Evolutionary conservation across 2,888 invertebrate species (phyloP).

Genomic region (Bimastos eiseni): DNA sequence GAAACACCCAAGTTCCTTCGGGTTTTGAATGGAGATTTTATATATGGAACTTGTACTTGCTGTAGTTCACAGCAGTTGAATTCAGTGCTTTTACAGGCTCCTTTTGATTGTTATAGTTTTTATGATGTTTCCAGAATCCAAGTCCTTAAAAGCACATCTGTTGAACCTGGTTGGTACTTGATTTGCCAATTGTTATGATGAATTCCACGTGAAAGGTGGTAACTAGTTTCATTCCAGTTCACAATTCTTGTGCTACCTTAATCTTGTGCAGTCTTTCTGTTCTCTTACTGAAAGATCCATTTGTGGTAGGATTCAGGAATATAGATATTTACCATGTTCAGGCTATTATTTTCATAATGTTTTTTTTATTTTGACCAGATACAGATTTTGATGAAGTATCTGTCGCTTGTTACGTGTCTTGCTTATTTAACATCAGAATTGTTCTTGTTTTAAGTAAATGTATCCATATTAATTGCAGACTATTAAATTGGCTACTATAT

Average conservation of each 20-base stretch:
- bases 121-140: neutral
- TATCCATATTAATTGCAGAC: neutral
- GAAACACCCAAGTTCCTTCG: neutral
- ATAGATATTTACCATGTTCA: neutral
- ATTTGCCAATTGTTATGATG: neutral
- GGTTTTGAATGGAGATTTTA: no score
- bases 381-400: neutral
- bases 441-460: neutral
- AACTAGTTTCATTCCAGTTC: neutral
- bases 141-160: neutral
- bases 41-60: neutral
- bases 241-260: neutral
- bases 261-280: neutral
- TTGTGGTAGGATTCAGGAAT: neutral
- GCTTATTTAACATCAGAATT: neutral
- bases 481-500: neutral
- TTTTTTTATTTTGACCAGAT: neutral
- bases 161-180: neutral
- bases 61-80: neutral
- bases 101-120: neutral
- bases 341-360: neutral
- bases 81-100: neutral
- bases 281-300: neutral
- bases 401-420: neutral
- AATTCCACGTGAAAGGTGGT: neutral